A percentile compares a stretch with the other conserved stretches of the same genome.
Conservation (phyloP, 2,797 vertebrate genomes). For the Cyprinella venusta region DNA sequence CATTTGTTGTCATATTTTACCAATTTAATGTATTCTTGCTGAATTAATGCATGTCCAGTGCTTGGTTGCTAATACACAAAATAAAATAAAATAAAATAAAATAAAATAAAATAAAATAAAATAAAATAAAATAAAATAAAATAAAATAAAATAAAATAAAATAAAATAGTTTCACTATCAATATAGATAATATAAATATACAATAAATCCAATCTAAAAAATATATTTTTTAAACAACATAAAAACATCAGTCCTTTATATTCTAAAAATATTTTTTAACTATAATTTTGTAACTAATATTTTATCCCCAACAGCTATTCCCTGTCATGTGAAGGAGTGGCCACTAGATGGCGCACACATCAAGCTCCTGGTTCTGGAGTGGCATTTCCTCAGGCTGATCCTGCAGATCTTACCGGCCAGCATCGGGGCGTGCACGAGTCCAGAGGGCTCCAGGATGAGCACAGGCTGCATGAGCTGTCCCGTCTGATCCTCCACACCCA, state of each 20-base stretch:
- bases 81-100: not conserved
- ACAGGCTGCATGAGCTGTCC: constrained; percentile 85
- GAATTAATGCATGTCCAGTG: not conserved
- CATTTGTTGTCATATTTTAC: not conserved
- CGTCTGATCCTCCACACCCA: constrained; percentile 84
- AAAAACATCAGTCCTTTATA: not conserved
- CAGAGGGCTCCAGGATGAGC: constrained; percentile 90
- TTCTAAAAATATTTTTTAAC: too few species aligned
- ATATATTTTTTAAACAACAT: not conserved
- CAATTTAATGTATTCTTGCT: not conserved
- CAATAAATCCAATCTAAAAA: not conserved
- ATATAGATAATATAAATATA: not conserved
- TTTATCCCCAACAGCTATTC: not conserved
- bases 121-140: not conserved
- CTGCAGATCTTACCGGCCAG: constrained; percentile 80
- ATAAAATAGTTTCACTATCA: not conserved
- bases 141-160: not conserved
- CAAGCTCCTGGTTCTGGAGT: not conserved
- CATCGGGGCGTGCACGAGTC: constrained; percentile 81
- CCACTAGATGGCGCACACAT: constrained; percentile 46
- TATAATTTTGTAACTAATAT: too few species aligned
- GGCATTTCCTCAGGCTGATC: not conserved
- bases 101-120: not conserved
- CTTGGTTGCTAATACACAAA: not conserved
- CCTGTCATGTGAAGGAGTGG: not conserved